phyloP scores from a whole-genome alignment of 2,888 invertebrate genomes.

The Drosophila borborema region DNA sequence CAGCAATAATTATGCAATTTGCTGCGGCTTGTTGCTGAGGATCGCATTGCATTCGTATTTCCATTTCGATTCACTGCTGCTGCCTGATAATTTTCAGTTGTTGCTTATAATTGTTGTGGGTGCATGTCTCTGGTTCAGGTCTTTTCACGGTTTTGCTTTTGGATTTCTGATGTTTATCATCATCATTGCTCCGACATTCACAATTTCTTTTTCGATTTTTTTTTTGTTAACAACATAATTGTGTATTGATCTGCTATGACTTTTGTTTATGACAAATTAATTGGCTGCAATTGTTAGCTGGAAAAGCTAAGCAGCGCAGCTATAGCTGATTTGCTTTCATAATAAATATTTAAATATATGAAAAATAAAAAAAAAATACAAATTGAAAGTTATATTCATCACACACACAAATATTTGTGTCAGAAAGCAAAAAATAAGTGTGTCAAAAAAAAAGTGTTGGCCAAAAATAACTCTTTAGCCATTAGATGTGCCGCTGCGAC shows the following conservation, averaged over 20 bases:
- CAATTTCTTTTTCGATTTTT: slow-evolving; percentile 24
- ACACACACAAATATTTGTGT: slow-evolving; percentile 38
- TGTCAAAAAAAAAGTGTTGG: slow-evolving; percentile 66
- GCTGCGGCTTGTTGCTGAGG: slow-evolving; percentile 50
- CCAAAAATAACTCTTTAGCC: slow-evolving; percentile 72
- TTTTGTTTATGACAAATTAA: slow-evolving; percentile 73
- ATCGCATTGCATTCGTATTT: slow-evolving; percentile 50
- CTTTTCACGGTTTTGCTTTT: slow-evolving; percentile 3
- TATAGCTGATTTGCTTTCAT: slow-evolving; percentile 20
- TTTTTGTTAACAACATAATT: slow-evolving; percentile 65
- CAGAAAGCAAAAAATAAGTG: slow-evolving; percentile 50
- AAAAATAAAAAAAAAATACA: not conserved
- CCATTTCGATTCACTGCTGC: slow-evolving; percentile 26
- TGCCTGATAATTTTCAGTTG: slow-evolving; percentile 71
- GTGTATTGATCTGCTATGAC: slow-evolving; percentile 46
- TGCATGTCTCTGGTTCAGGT: slow-evolving; percentile 37
- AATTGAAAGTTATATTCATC: slow-evolving; percentile 40
- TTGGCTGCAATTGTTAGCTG: slow-evolving; percentile 61
- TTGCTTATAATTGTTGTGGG: slow-evolving; percentile 72
- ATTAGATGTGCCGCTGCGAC: slow-evolving; percentile 53
- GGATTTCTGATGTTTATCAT: slow-evolving; percentile 46
- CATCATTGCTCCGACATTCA: slow-evolving; percentile 21
- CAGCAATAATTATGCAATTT: slow-evolving; percentile 80
- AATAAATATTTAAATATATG: not conserved
- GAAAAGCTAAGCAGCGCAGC: not conserved